These are phyloP conservation scores for Sycophaga agraensis DNA, from an alignment of 1,140 invertebrate species.

Conservation along the genomic window DNA sequence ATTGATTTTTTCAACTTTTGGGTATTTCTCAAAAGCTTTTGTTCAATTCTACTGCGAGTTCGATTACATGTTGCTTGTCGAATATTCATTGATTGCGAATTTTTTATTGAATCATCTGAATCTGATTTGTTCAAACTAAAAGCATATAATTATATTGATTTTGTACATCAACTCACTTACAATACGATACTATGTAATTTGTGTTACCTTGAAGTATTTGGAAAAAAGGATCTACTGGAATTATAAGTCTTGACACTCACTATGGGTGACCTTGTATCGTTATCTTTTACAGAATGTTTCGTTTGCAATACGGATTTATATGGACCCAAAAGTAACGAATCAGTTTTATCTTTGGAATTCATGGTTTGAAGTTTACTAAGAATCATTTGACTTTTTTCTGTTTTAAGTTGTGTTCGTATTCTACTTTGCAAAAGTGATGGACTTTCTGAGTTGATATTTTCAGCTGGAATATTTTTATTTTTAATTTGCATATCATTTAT, in stretches of 20 bases:
- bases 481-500: conserved; percentile 22
- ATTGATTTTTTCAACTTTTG: conserved; percentile 14
- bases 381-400: neutral
- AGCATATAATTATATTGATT: too few relatives aligned
- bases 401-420: neutral
- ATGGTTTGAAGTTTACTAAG: neutral
- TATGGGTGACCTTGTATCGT: conserved; percentile 33
- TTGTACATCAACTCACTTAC: too few relatives aligned
- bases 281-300: neutral
- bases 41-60: conserved; percentile 26
- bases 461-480: neutral
- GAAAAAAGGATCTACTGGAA: conserved; percentile 23
- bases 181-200: neutral
- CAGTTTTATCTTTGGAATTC: neutral
- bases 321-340: neutral
- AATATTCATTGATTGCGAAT: conserved; percentile 28
- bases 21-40: neutral
- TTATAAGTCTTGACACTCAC: conserved; percentile 32
- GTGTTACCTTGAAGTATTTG: conserved; percentile 3
- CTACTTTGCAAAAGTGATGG: neutral
- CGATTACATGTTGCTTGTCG: conserved; percentile 32
- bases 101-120: conserved; percentile 36
- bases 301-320: neutral
- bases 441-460: neutral
- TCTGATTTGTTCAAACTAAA: conserved; percentile 43